Evolutionary conservation across 2,888 invertebrate species (phyloP).

Genomic region (Drosophila mimica): DNA sequence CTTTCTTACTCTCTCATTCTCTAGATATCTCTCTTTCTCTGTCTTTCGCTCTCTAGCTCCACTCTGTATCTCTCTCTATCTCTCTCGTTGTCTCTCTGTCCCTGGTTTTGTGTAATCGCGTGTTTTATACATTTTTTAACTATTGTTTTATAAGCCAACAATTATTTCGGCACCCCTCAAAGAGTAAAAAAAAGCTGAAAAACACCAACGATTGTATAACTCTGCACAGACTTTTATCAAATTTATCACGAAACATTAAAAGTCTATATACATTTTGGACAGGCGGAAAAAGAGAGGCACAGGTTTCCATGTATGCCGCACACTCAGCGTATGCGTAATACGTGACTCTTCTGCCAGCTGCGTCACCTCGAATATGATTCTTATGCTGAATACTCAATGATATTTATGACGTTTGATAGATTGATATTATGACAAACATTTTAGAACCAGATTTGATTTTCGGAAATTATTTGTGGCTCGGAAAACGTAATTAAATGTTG

Average conservation of each 20-base stretch:
- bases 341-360: conserved; percentile 52
- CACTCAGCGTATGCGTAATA: conserved; percentile 69
- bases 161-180: conserved; percentile 57
- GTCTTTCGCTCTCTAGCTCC: background rate
- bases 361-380: conserved; percentile 42
- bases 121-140: conserved; percentile 57
- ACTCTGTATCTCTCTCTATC: background rate
- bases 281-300: conserved; percentile 40
- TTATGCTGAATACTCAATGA: conserved; percentile 15
- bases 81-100: conserved; percentile 5
- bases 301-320: conserved; percentile 41
- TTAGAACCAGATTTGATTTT: conserved; percentile 3
- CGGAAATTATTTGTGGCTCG: conserved; percentile 37
- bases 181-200: background rate
- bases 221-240: conserved; percentile 65
- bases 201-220: conserved; percentile 56
- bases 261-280: conserved; percentile 50
- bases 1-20: conserved; percentile 11
- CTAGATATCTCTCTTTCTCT: background rate
- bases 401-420: conserved; percentile 2
- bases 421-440: conserved; percentile 1
- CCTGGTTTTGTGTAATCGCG: conserved; percentile 63
- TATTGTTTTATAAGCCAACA: conserved; percentile 65
- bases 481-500: background rate
- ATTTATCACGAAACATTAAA: conserved; percentile 64